Base-by-base conservation (phyloP, 2,113 vertebrate species). In the Corythoichthys intestinalis region DNA sequence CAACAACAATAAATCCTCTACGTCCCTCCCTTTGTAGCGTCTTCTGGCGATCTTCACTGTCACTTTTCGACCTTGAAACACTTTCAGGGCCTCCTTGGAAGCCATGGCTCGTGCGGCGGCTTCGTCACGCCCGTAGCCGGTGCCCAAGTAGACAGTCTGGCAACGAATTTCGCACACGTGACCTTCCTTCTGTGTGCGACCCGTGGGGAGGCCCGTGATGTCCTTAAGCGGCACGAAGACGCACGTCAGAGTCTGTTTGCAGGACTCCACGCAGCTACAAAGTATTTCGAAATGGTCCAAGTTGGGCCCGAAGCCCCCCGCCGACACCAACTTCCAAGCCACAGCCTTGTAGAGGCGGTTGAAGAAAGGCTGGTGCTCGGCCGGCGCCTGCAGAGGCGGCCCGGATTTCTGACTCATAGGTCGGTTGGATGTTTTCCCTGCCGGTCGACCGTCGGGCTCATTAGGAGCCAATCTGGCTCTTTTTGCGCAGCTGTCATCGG, bases 271-370 rank as follows among this genome's bases (percentile, higher is more conserved):
- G 6, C 95, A 97, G 46, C 92, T 92, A 2, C 92, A 94, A 9
- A 98, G 85, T 69, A 99, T 94, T 86, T 97, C 95, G 10, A 90
- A 94, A 5, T 98, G 96, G 85, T 98, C 96, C 80, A 98, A 83
- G 15, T 80, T 97, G 44, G 94, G 94, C 15, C 95, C 95, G 64
- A 97, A 97, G 58, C 96, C 97, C 38, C 97, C 96, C 0, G 94
- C 96, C 8, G 96, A 96, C 62, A 99, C 97, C 80, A 98, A 78
- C 83, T 98, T 99, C 97, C 97, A 99, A 0, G 96, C 96, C 74
- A 99, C 95, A 0, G 96, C 93, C 87, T 99, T 99, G 88, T 98
- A 99, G 1, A 99, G 93, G 84, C 95, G 95, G 76, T 98, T 99
- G 84, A 98, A 98, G 87, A 98, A 98, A 63, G 96, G 93, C 0